A percentile compares a stretch with the other conserved stretches of the same genome.
Conservation (phyloP, 2,113 vertebrate genomes). For the Siphamia tubifer region DNA sequence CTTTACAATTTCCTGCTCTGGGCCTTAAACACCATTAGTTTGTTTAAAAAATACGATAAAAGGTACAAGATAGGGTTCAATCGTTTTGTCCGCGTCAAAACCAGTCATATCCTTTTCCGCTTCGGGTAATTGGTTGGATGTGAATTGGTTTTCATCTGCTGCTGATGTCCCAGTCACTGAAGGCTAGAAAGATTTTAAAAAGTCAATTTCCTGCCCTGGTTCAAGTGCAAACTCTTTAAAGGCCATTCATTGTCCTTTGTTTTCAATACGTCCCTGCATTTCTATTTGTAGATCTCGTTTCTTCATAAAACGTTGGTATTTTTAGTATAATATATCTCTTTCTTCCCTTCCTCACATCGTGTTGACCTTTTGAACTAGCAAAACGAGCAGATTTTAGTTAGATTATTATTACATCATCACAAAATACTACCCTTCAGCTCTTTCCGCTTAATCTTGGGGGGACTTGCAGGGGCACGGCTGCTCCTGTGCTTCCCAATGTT, state of each 20-base stretch:
- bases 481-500: no score
- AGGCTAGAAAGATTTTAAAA: background rate
- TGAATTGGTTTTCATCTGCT: background rate
- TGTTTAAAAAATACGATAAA: background rate
- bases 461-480: no score
- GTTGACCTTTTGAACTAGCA: background rate
- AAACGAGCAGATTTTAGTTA: background rate
- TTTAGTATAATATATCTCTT: rapidly evolving
- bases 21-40: background rate
- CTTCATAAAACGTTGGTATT: background rate
- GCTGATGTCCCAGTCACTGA: background rate
- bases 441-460: no score
- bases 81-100: background rate
- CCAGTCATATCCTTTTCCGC: background rate
- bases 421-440: background rate
- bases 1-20: background rate
- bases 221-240: slow-evolving; percentile 3
- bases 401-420: no score
- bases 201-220: slow-evolving; percentile 16
- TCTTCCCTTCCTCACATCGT: background rate
- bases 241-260: slow-evolving; percentile 19
- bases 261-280: background rate
- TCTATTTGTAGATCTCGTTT: background rate
- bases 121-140: background rate
- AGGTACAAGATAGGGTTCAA: background rate